A percentile compares a stretch with the other conserved stretches of the same genome.
Conservation (phyloP, 2,113 vertebrate species). For the Rhabdomys dilectus region DNA sequence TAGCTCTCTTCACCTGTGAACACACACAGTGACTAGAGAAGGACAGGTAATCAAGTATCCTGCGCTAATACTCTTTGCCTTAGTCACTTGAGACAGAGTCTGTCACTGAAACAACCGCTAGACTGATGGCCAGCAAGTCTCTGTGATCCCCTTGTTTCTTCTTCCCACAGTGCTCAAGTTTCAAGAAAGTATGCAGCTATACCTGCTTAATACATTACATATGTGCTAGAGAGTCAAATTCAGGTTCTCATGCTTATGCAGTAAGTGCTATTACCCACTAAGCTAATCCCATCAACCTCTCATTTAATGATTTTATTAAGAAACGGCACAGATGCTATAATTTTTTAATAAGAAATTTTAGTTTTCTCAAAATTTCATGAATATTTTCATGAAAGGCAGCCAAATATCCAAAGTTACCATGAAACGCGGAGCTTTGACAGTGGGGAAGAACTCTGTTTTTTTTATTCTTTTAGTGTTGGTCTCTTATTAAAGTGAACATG, state of each 20-base stretch:
- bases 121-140: not conserved
- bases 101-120: not conserved
- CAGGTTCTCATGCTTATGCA: too few species aligned
- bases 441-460: accelerated
- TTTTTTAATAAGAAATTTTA: not conserved
- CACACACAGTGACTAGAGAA: not conserved
- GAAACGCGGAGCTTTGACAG: not conserved
- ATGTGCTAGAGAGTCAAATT: too few species aligned
- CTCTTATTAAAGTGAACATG: too few species aligned
- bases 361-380: not conserved
- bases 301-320: not conserved
- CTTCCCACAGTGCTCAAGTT: accelerated
- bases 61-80: not conserved
- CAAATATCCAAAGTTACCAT: not conserved
- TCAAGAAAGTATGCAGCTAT: not conserved
- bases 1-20: not conserved
- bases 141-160: not conserved
- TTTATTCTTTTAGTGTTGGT: not conserved
- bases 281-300: not conserved
- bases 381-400: not conserved
- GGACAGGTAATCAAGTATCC: not conserved
- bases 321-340: not conserved
- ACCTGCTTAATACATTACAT: not conserved
- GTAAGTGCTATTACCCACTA: not conserved
- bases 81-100: not conserved